Percentiles rank a stretch among this genome's conserved stretches.
phyloP scores from a whole-genome alignment of 2,797 vertebrate genomes.

The Sphenodon punctatus region DNA sequence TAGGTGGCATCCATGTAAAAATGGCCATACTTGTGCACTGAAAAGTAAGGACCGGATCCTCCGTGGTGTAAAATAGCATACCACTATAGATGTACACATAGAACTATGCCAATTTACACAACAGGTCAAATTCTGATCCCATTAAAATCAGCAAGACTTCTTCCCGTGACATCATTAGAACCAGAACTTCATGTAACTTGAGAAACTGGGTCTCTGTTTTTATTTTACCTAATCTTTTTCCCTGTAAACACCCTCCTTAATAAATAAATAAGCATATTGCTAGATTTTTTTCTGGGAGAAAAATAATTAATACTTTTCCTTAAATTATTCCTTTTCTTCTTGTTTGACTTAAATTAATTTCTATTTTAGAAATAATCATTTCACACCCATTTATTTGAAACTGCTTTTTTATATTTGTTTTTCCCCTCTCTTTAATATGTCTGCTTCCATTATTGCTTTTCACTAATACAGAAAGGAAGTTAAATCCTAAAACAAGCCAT shows the following conservation, averaged over 20 bases:
- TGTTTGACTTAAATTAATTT: background rate
- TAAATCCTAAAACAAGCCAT: background rate
- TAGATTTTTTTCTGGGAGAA: too few relatives aligned
- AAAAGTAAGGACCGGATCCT: background rate
- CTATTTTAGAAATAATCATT: background rate
- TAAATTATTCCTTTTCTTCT: background rate
- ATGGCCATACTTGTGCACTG: too few relatives aligned
- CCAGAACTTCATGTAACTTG: too few relatives aligned
- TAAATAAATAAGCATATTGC: too few relatives aligned
- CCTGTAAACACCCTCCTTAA: too few relatives aligned
- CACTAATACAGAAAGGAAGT: rapidly evolving
- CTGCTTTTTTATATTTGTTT: background rate
- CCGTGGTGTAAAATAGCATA: too few relatives aligned
- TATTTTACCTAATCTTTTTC: too few relatives aligned
- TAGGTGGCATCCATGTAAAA: too few relatives aligned
- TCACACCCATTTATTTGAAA: background rate
- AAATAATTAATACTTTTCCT: too few relatives aligned
- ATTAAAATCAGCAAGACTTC: background rate
- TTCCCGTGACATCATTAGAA: too few relatives aligned
- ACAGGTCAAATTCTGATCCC: background rate
- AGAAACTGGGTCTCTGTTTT: too few relatives aligned
- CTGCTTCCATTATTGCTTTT: background rate
- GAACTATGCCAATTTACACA: background rate
- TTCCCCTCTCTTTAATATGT: background rate
- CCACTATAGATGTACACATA: rapidly evolving